A percentile compares a stretch with the other conserved stretches of the same genome.
phyloP scores from a whole-genome alignment of 2,113 vertebrate genomes.

The Cyprinus carpio region DNA sequence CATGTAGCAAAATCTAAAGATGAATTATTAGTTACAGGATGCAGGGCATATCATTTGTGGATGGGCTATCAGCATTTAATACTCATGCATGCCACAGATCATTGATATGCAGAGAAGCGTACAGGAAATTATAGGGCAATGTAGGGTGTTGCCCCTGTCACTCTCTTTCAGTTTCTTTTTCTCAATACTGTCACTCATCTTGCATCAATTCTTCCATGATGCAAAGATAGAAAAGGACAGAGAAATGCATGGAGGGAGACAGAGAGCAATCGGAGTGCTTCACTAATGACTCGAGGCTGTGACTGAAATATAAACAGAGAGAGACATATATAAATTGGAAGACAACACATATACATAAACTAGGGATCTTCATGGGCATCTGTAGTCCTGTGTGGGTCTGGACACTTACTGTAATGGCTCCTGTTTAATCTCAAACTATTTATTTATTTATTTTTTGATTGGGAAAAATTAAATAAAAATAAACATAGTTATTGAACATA shows the following conservation, averaged over 20 bases:
- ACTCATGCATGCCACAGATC: constrained; percentile 57
- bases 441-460: too few species aligned
- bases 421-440: neutral
- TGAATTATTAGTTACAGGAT: constrained; percentile 50
- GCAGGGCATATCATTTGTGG: constrained; percentile 47
- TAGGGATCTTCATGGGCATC: neutral
- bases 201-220: neutral
- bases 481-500: neutral
- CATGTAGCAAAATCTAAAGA: constrained; percentile 40
- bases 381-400: neutral
- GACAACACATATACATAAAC: neutral
- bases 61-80: constrained; percentile 67
- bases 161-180: constrained; percentile 30
- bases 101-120: constrained; percentile 32
- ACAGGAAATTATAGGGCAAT: constrained; percentile 34
- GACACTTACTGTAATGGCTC: neutral
- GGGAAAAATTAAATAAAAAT: too few species aligned
- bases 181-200: neutral
- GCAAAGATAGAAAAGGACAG: constrained; percentile 8
- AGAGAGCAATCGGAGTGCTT: neutral
- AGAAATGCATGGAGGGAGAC: neutral
- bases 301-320: constrained; percentile 19
- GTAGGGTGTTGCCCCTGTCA: neutral
- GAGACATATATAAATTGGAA: neutral
- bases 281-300: constrained; percentile 11